phyloP scores from a whole-genome alignment of 53 echinoderm and acorn worm species.

The Arbacia lixula region DNA sequence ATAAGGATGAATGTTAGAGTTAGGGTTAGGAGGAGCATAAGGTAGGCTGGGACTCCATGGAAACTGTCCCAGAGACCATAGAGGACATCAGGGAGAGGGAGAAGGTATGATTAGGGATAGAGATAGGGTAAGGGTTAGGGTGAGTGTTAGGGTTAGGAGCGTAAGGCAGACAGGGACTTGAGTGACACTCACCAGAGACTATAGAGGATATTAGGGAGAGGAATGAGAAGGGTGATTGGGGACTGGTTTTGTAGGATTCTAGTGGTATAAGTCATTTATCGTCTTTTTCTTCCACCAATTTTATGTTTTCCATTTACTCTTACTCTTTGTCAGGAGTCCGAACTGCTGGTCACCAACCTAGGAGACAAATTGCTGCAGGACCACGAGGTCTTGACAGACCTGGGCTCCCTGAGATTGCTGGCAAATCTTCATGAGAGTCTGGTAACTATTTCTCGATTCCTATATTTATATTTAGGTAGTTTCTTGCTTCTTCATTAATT shows the following conservation, averaged over 20 bases:
- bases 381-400: conserved; percentile 89
- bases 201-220: conserved; percentile 86
- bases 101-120: conserved; percentile 62
- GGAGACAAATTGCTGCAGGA: conserved; percentile 89
- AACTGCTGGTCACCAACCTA: conserved; percentile 86
- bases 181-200: conserved; percentile 74
- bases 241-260: too few species aligned
- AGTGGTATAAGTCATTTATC: too few species aligned
- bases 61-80: conserved; percentile 85
- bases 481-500: too few species aligned
- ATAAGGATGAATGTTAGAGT: too few species aligned
- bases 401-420: conserved; percentile 81
- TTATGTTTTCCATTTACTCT: too few species aligned
- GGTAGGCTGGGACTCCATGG: conserved; percentile 75
- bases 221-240: conserved; percentile 73
- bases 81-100: conserved; percentile 95
- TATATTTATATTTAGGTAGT: too few species aligned
- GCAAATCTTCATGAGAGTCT: conserved; percentile 96
- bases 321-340: conserved; percentile 97
- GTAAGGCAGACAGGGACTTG: conserved; percentile 60
- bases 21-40: conserved; percentile 78
- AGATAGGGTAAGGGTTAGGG: too few species aligned
- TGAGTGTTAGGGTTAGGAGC: too few species aligned
- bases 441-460: conserved; percentile 71
- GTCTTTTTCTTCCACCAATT: too few species aligned